Conservation (phyloP, 1,140 invertebrate genomes). For the Aphelenchoides avenae region DNA sequence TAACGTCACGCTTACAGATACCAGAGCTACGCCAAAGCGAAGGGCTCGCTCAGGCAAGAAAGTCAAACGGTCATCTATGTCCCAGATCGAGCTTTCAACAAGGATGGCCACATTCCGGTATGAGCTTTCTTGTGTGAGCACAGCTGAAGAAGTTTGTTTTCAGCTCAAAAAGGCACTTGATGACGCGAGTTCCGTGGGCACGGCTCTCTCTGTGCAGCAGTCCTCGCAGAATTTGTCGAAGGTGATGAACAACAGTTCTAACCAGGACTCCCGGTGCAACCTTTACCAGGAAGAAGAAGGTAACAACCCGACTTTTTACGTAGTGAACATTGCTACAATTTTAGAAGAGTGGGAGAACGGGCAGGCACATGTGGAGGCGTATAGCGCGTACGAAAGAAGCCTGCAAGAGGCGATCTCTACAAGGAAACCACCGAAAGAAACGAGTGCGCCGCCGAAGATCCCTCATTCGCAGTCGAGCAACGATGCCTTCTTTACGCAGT, state of each 20-base stretch:
- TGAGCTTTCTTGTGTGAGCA: conserved; percentile 9
- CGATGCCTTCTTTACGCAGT: conserved; percentile 4
- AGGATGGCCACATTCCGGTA: conserved; percentile 41
- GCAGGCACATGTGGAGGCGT: background rate
- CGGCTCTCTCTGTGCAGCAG: conserved; percentile 16
- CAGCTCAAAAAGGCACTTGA: conserved; percentile 27
- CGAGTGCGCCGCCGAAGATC: background rate
- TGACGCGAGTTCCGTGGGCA: conserved; percentile 23
- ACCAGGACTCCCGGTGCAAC: conserved; percentile 32
- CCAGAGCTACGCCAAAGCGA: conserved; percentile 22
- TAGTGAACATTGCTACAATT: no score
- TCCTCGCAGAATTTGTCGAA: conserved; percentile 10
- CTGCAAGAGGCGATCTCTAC: conserved; percentile 17
- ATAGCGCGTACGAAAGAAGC: conserved; percentile 14
- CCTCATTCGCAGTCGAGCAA: conserved; percentile 11
- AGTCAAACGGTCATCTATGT: conserved; percentile 36
- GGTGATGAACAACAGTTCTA: background rate
- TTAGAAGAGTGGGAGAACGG: conserved; percentile 6
- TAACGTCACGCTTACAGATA: conserved; percentile 22
- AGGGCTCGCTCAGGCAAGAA: conserved; percentile 10
- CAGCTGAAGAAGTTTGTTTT: conserved; percentile 6
- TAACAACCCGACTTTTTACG: background rate
- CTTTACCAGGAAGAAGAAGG: conserved; percentile 28
- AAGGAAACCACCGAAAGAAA: conserved; percentile 5
- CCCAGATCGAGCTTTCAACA: conserved; percentile 29